phyloP scores from a whole-genome alignment of 2,797 vertebrate genomes.

The Halcyon badia region DNA sequence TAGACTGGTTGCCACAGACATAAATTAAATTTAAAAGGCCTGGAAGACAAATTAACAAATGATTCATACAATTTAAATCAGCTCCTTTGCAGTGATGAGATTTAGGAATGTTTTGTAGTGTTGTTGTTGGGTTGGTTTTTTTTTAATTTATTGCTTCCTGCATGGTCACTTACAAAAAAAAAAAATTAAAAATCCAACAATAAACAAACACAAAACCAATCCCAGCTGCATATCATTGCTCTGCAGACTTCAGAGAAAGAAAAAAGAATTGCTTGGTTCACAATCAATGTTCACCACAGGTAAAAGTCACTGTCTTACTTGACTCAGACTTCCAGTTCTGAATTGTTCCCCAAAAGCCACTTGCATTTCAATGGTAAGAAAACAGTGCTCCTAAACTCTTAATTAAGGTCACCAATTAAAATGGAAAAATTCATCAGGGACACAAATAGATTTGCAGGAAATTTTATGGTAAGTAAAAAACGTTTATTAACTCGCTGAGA shows the following conservation, averaged over 20 bases:
- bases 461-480: background rate
- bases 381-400: background rate
- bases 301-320: background rate
- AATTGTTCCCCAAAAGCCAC: background rate
- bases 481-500: background rate
- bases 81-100: background rate
- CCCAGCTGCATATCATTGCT: background rate
- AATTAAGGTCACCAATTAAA: background rate
- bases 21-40: conserved; percentile 28
- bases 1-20: background rate
- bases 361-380: background rate
- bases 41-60: background rate
- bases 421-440: background rate
- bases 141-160: conserved; percentile 57
- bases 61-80: background rate
- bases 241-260: background rate
- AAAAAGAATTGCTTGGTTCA: background rate
- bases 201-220: background rate
- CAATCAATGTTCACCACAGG: background rate
- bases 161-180: background rate
- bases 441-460: background rate
- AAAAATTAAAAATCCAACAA: background rate
- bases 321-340: background rate
- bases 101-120: background rate
- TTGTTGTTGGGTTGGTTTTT: background rate